phyloP scores from a whole-genome alignment of 1,140 invertebrate species.

The Brachionus plicatilis region DNA sequence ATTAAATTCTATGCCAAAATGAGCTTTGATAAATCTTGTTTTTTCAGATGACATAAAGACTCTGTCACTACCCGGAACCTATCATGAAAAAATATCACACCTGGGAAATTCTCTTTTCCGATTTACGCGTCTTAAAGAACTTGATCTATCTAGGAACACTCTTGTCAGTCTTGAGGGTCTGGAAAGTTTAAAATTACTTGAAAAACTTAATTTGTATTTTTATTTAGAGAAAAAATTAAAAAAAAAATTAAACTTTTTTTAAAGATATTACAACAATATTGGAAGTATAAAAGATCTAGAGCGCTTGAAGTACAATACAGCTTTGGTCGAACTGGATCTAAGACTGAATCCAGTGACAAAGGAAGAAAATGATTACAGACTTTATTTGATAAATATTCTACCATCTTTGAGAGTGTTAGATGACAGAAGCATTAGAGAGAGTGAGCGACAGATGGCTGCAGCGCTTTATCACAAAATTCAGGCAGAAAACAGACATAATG shows the following conservation, averaged over 20 bases:
- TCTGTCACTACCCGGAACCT: constrained; percentile 52
- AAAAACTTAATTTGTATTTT: constrained; percentile 56
- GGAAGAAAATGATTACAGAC: constrained; percentile 54
- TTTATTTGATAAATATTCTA: constrained; percentile 55
- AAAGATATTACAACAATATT: constrained; percentile 55
- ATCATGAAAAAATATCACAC: constrained; percentile 54
- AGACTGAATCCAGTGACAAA: constrained; percentile 54
- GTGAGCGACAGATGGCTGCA: constrained; percentile 51
- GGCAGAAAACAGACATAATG: not conserved
- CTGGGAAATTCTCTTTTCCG: constrained; percentile 50
- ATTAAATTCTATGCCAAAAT: not conserved
- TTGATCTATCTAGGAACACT: constrained; percentile 55
- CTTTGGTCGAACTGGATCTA: constrained; percentile 52
- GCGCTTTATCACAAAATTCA: not conserved
- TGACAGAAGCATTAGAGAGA: constrained; percentile 53
- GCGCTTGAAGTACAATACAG: constrained; percentile 47
- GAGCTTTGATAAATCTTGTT: constrained; percentile 23
- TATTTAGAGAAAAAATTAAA: not conserved
- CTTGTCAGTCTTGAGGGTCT: constrained; percentile 50
- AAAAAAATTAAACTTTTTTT: not conserved
- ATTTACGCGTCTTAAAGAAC: constrained; percentile 51
- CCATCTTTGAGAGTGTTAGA: constrained; percentile 50
- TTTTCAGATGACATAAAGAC: constrained; percentile 54
- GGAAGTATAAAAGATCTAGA: constrained; percentile 51
- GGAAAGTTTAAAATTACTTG: constrained; percentile 51